Evolutionary conservation across 2,113 vertebrate species (phyloP).

Genomic region (Pongo abelii): DNA sequence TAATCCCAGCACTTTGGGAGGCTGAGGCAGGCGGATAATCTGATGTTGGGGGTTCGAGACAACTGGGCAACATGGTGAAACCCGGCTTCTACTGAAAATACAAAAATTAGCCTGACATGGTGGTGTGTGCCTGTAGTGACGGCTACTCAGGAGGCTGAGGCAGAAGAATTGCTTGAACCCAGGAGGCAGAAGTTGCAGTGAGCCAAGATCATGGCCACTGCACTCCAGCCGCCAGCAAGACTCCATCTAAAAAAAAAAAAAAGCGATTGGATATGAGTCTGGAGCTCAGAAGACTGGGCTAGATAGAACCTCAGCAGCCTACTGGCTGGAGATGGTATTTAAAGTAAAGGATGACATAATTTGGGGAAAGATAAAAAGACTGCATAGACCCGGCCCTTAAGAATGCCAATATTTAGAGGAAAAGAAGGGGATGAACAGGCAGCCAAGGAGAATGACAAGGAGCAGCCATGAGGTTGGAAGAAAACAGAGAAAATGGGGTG

Average conservation of each 20-base stretch:
- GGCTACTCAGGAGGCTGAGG: too few species aligned
- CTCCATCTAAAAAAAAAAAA: neutral
- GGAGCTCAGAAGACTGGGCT: neutral
- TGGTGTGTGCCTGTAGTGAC: too few species aligned
- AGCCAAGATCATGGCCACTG: too few species aligned
- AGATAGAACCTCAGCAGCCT: neutral
- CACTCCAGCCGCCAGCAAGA: too few species aligned
- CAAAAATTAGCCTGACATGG: too few species aligned
- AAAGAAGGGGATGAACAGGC: neutral
- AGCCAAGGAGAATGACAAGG: neutral
- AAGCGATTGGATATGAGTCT: neutral
- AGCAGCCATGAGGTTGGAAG: neutral
- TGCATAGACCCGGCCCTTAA: neutral
- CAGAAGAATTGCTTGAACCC: too few species aligned
- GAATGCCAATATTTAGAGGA: neutral
- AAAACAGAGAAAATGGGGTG: neutral
- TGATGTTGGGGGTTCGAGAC: too few species aligned
- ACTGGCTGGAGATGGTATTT: neutral
- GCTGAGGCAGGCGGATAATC: too few species aligned
- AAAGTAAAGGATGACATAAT: neutral
- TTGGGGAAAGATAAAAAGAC: neutral
- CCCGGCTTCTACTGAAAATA: too few species aligned
- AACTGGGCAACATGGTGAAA: too few species aligned
- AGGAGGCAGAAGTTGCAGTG: too few species aligned
- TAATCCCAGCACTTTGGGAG: too few species aligned